Evolutionary conservation across 2,888 invertebrate species (phyloP), one percentile per base, ranked within the genome.

Genomic region (Rhopalosiphum nymphaeae): DNA sequence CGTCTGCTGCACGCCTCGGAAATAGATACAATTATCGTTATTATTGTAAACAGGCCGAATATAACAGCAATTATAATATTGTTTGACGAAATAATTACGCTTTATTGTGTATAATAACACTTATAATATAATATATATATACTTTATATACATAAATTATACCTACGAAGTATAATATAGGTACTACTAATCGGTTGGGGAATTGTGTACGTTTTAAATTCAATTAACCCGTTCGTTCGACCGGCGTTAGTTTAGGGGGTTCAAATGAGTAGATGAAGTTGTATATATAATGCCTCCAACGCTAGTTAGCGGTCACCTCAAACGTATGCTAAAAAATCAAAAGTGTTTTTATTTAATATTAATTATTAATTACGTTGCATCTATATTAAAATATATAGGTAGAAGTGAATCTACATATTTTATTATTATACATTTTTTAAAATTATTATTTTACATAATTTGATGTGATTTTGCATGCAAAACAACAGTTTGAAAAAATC

Each of bases 151-250:
- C 13, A 49, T 49, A 49, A 25, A 25, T 57, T 78, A 61, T 90
- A 90, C n/a, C 36, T 49, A 90, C 13, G 0, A 26, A 4, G 46
- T n/a, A 26, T 46, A 90, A 36, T 78, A 78, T 36, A 36, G 78
- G 21, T 29, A 25, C 56, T 36, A 25, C 36, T 88, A 53, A 53
- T 90, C 49, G 90, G 36, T 67, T 44, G 36, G 90, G 67, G 67
- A 90, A 67, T 90, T n/a, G 46, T 78, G 78, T 67, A 90, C 90
- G 36, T 49, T 90, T 78, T 67, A 67, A 90, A 91, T 91, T 91
- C 84, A 84, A 91, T 91, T 91, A 84, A 84, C 53, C 78, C 53
- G 16, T 53, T 91, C 26, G 84, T 53, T 84, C 53, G 91, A 91
- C 91, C 53, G 29, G 53, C 78, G 53, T 91, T n/a, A 46, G 67